Conservation (phyloP, 2,888 invertebrate species). For the Abscondita cerata region DNA sequence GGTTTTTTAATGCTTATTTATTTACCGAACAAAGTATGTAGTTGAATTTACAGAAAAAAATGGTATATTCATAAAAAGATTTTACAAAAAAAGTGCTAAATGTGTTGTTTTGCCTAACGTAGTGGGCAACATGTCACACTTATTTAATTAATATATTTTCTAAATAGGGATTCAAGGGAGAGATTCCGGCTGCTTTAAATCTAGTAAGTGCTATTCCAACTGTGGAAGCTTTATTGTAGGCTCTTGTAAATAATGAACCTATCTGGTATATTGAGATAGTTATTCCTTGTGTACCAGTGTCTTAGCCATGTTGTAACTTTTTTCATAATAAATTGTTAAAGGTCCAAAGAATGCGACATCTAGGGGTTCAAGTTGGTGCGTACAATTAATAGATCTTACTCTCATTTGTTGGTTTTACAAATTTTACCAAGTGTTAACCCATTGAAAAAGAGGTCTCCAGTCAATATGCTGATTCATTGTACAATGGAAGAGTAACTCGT, state of each 20-base stretch:
- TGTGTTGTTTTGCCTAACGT: neutral
- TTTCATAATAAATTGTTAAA: neutral
- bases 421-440: conserved; percentile 38
- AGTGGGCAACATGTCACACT: neutral
- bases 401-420: neutral
- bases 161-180: neutral
- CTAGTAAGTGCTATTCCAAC: neutral
- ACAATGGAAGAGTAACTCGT: conserved; percentile 36
- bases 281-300: neutral
- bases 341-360: too few species aligned
- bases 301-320: neutral
- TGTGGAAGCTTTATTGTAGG: too few species aligned
- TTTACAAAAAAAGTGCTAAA: neutral
- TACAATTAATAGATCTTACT: neutral
- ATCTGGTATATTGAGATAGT: too few species aligned
- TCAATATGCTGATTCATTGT: conserved; percentile 13
- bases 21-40: neutral
- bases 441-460: conserved; percentile 21
- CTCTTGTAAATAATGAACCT: too few species aligned
- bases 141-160: neutral
- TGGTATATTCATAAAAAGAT: neutral
- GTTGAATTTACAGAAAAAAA: neutral
- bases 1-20: conserved; percentile 1
- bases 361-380: too few species aligned
- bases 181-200: neutral